Evolutionary conservation across 2,797 vertebrate genomes (phyloP), one percentile per base, ranked within the genome.

Genomic region (Trematocara caparti): DNA sequence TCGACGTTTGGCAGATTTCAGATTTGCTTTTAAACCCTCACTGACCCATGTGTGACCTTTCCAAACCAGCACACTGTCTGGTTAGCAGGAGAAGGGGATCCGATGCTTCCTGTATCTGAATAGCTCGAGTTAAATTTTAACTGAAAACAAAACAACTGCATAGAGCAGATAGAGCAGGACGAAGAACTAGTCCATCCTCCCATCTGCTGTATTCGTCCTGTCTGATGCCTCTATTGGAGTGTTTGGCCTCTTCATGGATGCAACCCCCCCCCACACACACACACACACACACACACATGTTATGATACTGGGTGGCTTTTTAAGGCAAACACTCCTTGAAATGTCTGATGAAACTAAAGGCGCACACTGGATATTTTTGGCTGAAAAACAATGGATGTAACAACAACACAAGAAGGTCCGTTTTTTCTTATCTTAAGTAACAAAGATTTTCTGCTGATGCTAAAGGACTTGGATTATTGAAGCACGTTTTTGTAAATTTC

Each of bases 241-340:
- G 94, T 96, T 93, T 93, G 94, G 88, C 90, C 84, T 92, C 92
- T 95, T 95, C 92, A 93, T 87, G 83, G 88, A 81, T 81, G 90
- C 92, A 89, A 43, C n/a, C 14, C 40, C 4, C 38, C 4, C 45
- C 15, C 21, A 3, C 21, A 1, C 45, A 8, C 17, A 9, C 17
- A 2, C 8, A 49, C n/a, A 12, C 48, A 21, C 49, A 13, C 6
- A 51, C n/a, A 4, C 19, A 2, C 78, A 71, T 81, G 51, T 24
- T 7, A 81, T 73, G 43, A 8, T 51, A 24, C 12, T 51, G 21
- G 11, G 57, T 36, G 59, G 43, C 21, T 19, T 43, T 55, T 17
- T n/a, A 43, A 84, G 47, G 43, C 64, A 38, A 21, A 17, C 21
- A 3, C 8, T 13, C 5, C 6, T 30, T 2, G 17, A 81, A 11